Percentiles rank a stretch among this genome's conserved stretches.
Conservation (phyloP, 2,113 vertebrate species). For the Morone chrysops region DNA sequence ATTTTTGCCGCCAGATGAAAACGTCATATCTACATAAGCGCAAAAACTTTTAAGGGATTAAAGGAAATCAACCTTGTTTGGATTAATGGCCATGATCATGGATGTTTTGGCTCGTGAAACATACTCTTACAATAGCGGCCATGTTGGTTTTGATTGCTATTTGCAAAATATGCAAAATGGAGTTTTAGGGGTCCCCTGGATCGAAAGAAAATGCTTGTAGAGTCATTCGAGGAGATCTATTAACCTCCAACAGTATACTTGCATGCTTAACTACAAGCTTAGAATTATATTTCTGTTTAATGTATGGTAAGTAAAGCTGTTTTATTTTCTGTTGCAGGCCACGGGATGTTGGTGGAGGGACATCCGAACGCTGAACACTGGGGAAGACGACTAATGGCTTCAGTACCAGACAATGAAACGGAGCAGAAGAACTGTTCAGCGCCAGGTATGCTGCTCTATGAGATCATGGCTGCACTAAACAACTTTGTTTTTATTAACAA, state of each 20-base stretch:
- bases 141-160: slow-evolving; percentile 18
- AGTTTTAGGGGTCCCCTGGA: neutral
- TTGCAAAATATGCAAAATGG: slow-evolving; percentile 18
- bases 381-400: slow-evolving; percentile 91
- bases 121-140: slow-evolving; percentile 10
- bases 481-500: neutral
- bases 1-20: slow-evolving; percentile 31
- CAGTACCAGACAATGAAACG: slow-evolving; percentile 82
- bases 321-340: slow-evolving; percentile 81
- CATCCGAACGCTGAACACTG: slow-evolving; percentile 81
- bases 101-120: slow-evolving; percentile 35
- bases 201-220: neutral
- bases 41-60: slow-evolving; percentile 71
- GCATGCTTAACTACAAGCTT: neutral
- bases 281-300: neutral
- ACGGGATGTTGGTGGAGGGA: slow-evolving; percentile 81
- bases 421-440: slow-evolving; percentile 92
- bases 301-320: slow-evolving; percentile 15
- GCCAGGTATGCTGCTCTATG: slow-evolving; percentile 84
- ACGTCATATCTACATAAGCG: slow-evolving; percentile 37
- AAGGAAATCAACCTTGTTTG: slow-evolving; percentile 32
- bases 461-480: neutral
- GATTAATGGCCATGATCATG: slow-evolving; percentile 35
- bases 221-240: neutral
- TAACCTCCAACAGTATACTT: neutral